A percentile compares a stretch with the other conserved stretches of the same genome.
Evolutionary conservation across 2,113 vertebrate genomes (phyloP).

Genomic region (Plotosus lineatus): DNA sequence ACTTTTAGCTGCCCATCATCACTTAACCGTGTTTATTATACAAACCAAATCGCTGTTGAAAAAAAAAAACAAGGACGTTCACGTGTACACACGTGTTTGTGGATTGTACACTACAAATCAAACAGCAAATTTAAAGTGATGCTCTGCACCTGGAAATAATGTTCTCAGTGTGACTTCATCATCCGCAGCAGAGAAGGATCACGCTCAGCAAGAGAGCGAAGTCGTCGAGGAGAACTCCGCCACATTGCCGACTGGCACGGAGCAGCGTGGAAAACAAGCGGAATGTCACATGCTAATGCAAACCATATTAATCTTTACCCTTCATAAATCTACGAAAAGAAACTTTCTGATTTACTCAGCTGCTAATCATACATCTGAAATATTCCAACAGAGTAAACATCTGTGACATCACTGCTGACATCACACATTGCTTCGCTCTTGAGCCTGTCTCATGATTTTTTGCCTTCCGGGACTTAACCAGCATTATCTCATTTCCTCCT

Average conservation of each 20-base stretch:
- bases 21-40: background rate
- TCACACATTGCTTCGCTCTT: background rate
- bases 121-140: background rate
- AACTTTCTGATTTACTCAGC: background rate
- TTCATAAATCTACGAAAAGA: background rate
- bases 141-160: conserved; percentile 1
- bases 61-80: background rate
- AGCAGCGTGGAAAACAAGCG: background rate
- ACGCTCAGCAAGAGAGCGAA: background rate
- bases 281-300: background rate
- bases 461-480: too few relatives aligned
- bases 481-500: too few relatives aligned
- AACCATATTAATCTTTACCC: background rate
- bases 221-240: background rate
- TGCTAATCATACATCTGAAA: background rate
- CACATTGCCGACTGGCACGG: background rate
- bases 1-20: background rate
- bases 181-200: background rate
- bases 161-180: background rate
- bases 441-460: too few relatives aligned
- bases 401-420: conserved; percentile 14
- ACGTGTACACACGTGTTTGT: background rate
- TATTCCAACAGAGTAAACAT: background rate
- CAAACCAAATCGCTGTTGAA: background rate
- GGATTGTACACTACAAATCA: background rate